phyloP scores from a whole-genome alignment of 2,113 vertebrate species.

The Eudyptes chrysolophus region DNA sequence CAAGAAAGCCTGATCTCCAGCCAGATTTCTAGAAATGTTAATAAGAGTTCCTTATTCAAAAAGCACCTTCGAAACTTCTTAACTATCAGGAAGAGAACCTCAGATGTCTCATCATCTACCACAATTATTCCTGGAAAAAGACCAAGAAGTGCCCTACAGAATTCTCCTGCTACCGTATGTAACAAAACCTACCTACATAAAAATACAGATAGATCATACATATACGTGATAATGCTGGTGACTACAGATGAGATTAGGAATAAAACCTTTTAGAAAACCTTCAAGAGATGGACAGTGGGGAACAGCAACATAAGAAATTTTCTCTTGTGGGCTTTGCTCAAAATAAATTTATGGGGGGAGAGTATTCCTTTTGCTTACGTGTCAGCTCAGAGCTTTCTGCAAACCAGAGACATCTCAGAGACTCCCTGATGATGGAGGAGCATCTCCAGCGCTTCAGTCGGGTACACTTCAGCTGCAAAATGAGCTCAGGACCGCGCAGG shows the following conservation, averaged over 20 bases:
- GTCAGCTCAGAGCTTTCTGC: neutral
- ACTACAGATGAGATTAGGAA: neutral
- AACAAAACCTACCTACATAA: neutral
- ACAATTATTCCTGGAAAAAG: constrained; percentile 65
- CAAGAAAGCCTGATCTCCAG: constrained; percentile 73
- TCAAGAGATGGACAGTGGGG: neutral
- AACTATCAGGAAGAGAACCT: neutral
- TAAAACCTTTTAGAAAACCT: neutral
- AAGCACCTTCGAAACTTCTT: constrained; percentile 59
- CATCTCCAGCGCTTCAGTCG: neutral
- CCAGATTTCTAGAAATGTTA: constrained; percentile 73
- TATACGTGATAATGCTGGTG: neutral
- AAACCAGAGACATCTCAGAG: neutral
- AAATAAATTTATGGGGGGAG: neutral
- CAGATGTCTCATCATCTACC: constrained; percentile 61
- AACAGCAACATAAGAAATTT: neutral
- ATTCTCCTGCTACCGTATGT: constrained; percentile 25
- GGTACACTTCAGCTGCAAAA: neutral
- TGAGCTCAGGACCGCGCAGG: neutral
- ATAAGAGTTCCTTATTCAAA: constrained; percentile 67
- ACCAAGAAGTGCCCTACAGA: constrained; percentile 54
- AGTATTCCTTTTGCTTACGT: neutral
- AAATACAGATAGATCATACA: neutral
- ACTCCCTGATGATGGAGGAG: neutral
- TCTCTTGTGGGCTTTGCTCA: neutral